Conservation (phyloP, 2,113 vertebrate species). For the Tiliqua scincoides region DNA sequence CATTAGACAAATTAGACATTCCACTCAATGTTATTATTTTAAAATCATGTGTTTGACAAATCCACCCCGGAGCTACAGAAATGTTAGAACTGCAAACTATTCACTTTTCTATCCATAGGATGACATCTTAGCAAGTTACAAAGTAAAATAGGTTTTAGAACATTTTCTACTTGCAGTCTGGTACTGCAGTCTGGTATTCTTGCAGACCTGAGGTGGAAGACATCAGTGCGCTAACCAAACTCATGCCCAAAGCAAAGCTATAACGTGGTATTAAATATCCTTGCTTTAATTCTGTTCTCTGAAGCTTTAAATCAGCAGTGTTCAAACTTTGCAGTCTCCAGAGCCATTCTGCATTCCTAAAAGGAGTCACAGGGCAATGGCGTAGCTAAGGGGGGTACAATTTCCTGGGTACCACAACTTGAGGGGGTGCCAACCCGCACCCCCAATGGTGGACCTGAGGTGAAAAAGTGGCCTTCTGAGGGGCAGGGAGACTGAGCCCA, state of each 20-base stretch:
- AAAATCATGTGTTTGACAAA: neutral
- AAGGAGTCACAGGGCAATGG: no score
- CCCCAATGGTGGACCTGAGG: no score
- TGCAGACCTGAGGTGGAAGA: no score
- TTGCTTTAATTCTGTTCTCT: neutral
- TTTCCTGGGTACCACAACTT: no score
- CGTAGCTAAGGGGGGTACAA: no score
- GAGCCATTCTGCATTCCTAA: no score
- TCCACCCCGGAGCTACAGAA: neutral
- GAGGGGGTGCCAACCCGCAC: no score
- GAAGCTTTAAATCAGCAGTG: no score
- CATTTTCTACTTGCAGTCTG: neutral
- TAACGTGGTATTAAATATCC: neutral
- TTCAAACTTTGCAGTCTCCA: no score
- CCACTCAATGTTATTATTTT: neutral
- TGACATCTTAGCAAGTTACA: neutral
- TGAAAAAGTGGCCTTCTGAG: no score
- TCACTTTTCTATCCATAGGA: neutral
- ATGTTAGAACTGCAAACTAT: constrained; percentile 18
- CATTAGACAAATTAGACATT: neutral
- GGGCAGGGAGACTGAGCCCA: no score
- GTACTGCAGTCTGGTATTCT: no score
- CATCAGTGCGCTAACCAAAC: neutral
- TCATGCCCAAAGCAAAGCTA: neutral
- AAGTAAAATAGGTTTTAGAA: neutral